Evolutionary conservation across 2,113 vertebrate species (phyloP), one percentile per base, ranked within the genome.

Genomic region (Mirza zaza): DNA sequence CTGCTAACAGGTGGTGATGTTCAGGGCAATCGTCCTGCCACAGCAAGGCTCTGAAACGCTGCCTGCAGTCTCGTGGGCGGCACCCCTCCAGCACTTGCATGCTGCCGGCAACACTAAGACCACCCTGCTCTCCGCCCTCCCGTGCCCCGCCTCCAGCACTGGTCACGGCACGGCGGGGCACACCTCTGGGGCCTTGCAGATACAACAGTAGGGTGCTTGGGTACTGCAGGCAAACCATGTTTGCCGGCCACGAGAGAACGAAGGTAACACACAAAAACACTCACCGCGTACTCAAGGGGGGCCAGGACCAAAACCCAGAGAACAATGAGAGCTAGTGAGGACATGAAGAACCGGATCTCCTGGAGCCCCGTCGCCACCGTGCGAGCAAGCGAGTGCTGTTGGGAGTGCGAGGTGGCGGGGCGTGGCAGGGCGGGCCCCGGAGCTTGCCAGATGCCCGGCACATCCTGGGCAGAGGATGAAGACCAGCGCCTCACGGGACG

Each of bases 311-410:
- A 14, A 45, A 90, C 6, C 8, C 36, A 68, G 14, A 48, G 36
- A 59, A 25, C 32, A 32, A 65, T 5, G 48, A n/a, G 67, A 6
- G 32, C 1, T 0, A 29, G 36, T 11, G 20, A 73, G 57, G 57
- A 52, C 7, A 1, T 6, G 9, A 68, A 77, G 39, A 68, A 17
- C 2, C 4, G 21, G 34, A n/a, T 11, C 27, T 20, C 32, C 17
- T 0, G 39, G 70, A 25, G 23, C 23, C 25, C 39, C 25, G 12
- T 25, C 3, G 25, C 39, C 39, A 3, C 8, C 1, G 27, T 10
- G 42, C 0, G 4, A 48, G 45, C 42, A 48, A 15, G 45, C 25
- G 7, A 32, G 45, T 8, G 2, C 45, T 3, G 0, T 13, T 1
- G 3, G 42, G 42, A 29, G 27, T 18, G 14, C 27, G 32, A 1